Percentiles rank a stretch among this genome's conserved stretches.
These are phyloP conservation scores for Ameiurus melas DNA, from an alignment of 2,113 vertebrate species.

Conservation along the genomic window DNA sequence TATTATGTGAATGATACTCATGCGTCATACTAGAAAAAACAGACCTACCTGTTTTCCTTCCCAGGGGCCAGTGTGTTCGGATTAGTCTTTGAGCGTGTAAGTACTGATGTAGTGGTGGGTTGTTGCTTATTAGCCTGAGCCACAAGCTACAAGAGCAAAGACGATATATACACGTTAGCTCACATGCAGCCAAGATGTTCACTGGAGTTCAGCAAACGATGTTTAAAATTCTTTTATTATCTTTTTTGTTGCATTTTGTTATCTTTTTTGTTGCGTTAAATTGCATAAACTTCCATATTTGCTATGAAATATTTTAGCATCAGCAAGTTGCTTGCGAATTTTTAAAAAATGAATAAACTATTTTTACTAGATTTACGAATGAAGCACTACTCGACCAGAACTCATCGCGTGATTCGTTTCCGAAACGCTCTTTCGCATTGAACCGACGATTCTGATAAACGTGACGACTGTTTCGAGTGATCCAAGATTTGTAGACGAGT, in stretches of 20 bases:
- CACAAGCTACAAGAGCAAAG: constrained; percentile 49
- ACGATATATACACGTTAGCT: not conserved
- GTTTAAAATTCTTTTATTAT: not conserved
- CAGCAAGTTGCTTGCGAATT: not conserved
- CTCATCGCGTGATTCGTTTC: not conserved
- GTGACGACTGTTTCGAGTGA: not conserved
- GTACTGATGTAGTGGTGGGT: not conserved
- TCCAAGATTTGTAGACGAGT: not conserved
- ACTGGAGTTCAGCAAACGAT: not conserved
- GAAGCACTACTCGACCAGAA: not conserved
- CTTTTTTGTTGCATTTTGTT: too few relatives aligned
- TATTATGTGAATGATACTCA: not conserved
- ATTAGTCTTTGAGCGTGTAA: not conserved
- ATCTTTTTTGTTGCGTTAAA: too few relatives aligned
- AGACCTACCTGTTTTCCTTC: constrained; percentile 59
- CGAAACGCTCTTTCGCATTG: not conserved
- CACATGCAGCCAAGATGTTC: not conserved
- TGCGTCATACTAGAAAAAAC: not conserved
- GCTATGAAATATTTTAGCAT: not conserved
- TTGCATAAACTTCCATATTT: not conserved
- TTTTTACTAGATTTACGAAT: not conserved
- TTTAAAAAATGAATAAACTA: not conserved
- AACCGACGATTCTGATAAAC: not conserved
- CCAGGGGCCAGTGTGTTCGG: constrained; percentile 26
- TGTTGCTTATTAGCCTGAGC: constrained; percentile 61